A percentile compares a stretch with the other conserved stretches of the same genome.
Conservation (phyloP, 1,140 invertebrate species). For the Drosophila melanogaster region Release_6_plus_ISO1_MT NT_033777.3:15426001-15426500, state of each 20-base stretch:
- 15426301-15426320: constrained; percentile 28
- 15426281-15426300: constrained; percentile 9
- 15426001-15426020: constrained; percentile 23
- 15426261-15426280: constrained; percentile 35
- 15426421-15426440: constrained; percentile 30
- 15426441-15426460: constrained; percentile 63
- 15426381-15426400: constrained; percentile 58
- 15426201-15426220: constrained; percentile 67
- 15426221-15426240: constrained; percentile 82
- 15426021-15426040: constrained; percentile 19
- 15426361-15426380: constrained; percentile 22
- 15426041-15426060: constrained; percentile 75
- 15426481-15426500: constrained; percentile 67
- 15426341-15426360: constrained; percentile 45
- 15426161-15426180: constrained; percentile 74
- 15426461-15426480: constrained; percentile 16
- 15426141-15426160: constrained; percentile 84
- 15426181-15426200: constrained; percentile 68
- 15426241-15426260: constrained; percentile 53
- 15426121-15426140: constrained; percentile 84
- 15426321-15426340: constrained; percentile 54
- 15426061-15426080: constrained; percentile 40
- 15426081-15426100: constrained; percentile 11
- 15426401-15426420: constrained; percentile 42
- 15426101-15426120: constrained; percentile 79